phyloP scores from a whole-genome alignment of 2,888 invertebrate genomes.

The Abscondita cerata region DNA sequence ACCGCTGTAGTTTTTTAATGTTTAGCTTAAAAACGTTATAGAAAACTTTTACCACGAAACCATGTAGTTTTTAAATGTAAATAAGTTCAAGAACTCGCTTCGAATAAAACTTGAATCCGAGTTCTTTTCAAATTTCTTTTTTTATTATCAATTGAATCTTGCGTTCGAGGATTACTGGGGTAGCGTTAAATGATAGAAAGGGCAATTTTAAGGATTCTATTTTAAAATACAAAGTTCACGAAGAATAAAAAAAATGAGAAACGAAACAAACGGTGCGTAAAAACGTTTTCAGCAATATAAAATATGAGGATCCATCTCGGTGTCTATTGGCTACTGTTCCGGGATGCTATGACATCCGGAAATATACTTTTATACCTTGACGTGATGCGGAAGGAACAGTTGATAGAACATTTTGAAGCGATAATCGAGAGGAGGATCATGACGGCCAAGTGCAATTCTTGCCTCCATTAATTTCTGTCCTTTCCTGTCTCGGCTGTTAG shows the following conservation, averaged over 20 bases:
- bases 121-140: background rate
- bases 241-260: constrained; percentile 34
- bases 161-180: background rate
- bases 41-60: too few species aligned
- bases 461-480: constrained; percentile 34
- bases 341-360: constrained; percentile 33
- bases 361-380: constrained; percentile 37
- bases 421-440: constrained; percentile 30
- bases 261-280: constrained; percentile 34
- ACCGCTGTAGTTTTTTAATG: too few species aligned
- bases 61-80: too few species aligned
- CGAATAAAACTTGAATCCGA: too few species aligned
- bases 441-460: constrained; percentile 31
- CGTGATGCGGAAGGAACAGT: constrained; percentile 35
- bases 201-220: constrained; percentile 7
- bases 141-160: constrained; percentile 1
- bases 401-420: constrained; percentile 35
- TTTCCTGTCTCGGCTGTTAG: constrained; percentile 35
- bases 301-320: constrained; percentile 31
- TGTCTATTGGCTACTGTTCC: constrained; percentile 34
- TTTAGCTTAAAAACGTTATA: too few species aligned
- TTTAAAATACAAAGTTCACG: constrained; percentile 26
- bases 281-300: constrained; percentile 34
- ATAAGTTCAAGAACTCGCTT: too few species aligned
- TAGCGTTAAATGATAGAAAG: background rate